Conservation (phyloP, 2,888 invertebrate genomes). For the Cataglyphis altisquamis region DNA sequence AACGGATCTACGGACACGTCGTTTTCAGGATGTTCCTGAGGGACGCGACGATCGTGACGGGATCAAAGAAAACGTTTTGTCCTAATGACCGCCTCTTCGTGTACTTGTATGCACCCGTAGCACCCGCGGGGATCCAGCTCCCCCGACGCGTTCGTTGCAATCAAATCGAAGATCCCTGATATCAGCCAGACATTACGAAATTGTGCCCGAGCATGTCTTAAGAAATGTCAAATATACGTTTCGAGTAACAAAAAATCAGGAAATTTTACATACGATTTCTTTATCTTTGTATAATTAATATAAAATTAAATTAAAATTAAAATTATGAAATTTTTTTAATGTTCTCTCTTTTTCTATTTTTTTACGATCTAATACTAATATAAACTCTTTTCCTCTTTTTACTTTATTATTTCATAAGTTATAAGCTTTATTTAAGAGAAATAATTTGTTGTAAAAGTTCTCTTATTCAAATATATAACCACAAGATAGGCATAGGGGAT, state of each 20-base stretch:
- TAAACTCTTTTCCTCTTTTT: background rate
- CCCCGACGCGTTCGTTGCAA: conserved; percentile 56
- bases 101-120: conserved; percentile 50
- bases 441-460: conserved; percentile 27
- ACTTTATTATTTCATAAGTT: background rate
- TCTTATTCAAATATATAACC: conserved; percentile 59
- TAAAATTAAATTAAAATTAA: background rate
- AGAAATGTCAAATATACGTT: background rate
- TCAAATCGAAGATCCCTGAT: conserved; percentile 66
- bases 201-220: conserved; percentile 24
- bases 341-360: background rate
- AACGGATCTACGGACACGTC: conserved; percentile 60
- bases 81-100: conserved; percentile 80
- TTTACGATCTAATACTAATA: background rate
- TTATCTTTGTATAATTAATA: background rate
- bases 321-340: background rate
- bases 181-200: conserved; percentile 50
- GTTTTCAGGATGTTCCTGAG: conserved; percentile 68
- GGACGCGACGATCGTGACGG: conserved; percentile 79
- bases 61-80: conserved; percentile 84
- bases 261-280: background rate
- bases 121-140: conserved; percentile 64
- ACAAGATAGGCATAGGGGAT: conserved; percentile 50
- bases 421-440: background rate
- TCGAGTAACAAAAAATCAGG: background rate